phyloP scores from a whole-genome alignment of 2,113 vertebrate genomes.

The Hyla sarda region DNA sequence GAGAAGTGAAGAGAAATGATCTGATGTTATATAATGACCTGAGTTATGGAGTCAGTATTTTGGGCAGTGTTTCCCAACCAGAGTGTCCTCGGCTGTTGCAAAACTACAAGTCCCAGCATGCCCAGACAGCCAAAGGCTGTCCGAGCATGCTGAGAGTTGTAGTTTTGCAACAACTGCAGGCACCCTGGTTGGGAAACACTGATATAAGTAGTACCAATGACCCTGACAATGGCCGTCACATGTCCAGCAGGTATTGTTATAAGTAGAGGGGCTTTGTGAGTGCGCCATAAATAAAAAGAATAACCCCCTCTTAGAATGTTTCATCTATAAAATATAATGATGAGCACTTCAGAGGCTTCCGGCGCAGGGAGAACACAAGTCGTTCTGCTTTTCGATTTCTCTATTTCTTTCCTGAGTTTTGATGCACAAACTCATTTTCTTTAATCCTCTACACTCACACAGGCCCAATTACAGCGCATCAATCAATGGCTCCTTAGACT shows the following conservation, averaged over 20 bases:
- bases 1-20: too few species aligned
- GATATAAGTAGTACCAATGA: not conserved
- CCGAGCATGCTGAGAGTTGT: too few species aligned
- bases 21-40: too few species aligned
- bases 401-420: constrained; percentile 21
- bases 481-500: not conserved
- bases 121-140: too few species aligned
- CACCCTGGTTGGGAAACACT: too few species aligned
- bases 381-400: constrained; percentile 21
- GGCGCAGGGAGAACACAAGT: not conserved
- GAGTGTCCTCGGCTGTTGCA: too few species aligned
- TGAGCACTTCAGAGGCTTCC: not conserved
- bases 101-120: too few species aligned
- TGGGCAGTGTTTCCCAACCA: too few species aligned
- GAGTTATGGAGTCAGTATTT: too few species aligned
- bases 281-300: not conserved
- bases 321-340: constrained; percentile 2
- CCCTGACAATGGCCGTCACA: not conserved
- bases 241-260: not conserved
- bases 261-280: not conserved
- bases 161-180: too few species aligned
- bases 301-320: not conserved
- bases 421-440: constrained; percentile 37
- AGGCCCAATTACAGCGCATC: constrained; percentile 27
- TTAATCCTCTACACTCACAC: constrained; percentile 21